Conservation (phyloP, 2,797 vertebrate genomes). For the Okamejei kenojei region DNA sequence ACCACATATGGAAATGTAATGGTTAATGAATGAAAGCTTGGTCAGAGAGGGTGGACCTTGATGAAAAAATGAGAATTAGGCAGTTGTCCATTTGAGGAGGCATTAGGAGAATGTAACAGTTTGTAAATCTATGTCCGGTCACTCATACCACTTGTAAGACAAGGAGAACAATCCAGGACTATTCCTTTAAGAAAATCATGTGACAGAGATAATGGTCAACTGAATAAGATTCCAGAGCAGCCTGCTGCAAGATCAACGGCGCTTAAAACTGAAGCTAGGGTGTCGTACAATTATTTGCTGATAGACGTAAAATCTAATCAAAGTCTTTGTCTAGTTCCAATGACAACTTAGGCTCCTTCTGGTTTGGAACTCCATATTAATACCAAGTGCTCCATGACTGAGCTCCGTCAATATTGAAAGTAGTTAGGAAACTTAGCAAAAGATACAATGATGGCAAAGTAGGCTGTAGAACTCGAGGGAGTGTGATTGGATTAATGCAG, state of each 20-base stretch:
- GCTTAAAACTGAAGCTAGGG: not conserved
- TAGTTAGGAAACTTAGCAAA: slow-evolving; percentile 11
- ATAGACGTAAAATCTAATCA: not conserved
- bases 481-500: slow-evolving; percentile 17
- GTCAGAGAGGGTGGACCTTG: not conserved
- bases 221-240: not conserved
- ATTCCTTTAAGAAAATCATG: not conserved
- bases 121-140: not conserved
- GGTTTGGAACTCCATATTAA: slow-evolving; percentile 15
- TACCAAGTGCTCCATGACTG: not conserved
- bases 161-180: not conserved
- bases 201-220: not conserved
- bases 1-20: not conserved
- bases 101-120: not conserved
- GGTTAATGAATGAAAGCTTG: not conserved
- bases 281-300: not conserved
- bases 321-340: not conserved
- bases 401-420: not conserved
- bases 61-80: not conserved
- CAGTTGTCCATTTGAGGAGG: too few relatives aligned
- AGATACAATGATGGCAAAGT: not conserved
- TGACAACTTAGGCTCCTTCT: not conserved
- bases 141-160: not conserved
- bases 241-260: not conserved
- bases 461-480: not conserved